Evolutionary conservation across 53 echinoderm and acorn worm species (phyloP), one percentile per base, ranked within the genome.

Genomic region (Patiria pectinifera): DNA sequence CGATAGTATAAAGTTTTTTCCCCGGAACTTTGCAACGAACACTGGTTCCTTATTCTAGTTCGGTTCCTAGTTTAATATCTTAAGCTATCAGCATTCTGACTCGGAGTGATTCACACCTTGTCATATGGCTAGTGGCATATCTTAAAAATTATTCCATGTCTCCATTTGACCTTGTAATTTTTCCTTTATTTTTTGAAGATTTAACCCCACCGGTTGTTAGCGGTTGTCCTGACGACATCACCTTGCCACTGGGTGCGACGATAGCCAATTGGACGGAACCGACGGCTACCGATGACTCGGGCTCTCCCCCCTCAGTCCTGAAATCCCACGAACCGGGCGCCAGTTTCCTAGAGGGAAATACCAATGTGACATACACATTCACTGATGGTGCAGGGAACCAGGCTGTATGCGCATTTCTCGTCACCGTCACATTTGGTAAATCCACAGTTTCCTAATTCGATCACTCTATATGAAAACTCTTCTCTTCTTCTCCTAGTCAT

Each of bases 341-440:
- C 63, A 82, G 4, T 10, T 94, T 93, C 59, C 70, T 91, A 45
- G 87, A 89, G 43, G 94, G 93, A 43, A 69, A 48, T 1, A 94
- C 96, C 2, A 63, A 11, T 4, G 93, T 94, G 15, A 59, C 71
- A 0, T 96, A 96, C 91, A 91, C 93, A 63, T 96, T 94, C 74
- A 69, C 87, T 2, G 96, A 96, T 88, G 82, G 11, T 53, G 82
- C 48, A 9, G 95, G 94, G 0, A 94, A 94, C 85, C 18, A 53
- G 45, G 87, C 74, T 47, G 45, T 21, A 3, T 94, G 94, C 35
- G 15, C 19, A 3, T 94, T 94, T 48, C 4, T 43, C 15, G 71
- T 87, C 23, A 43, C 78, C 48, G 62, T 75, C n/a, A 82, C 83
- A 14, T 12, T 85, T 11, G 59, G 58, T 83, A 58, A 8, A 60